These are phyloP conservation scores for Drosophila recens DNA, from an alignment of 2,888 invertebrate species.

Conservation along the genomic window DNA sequence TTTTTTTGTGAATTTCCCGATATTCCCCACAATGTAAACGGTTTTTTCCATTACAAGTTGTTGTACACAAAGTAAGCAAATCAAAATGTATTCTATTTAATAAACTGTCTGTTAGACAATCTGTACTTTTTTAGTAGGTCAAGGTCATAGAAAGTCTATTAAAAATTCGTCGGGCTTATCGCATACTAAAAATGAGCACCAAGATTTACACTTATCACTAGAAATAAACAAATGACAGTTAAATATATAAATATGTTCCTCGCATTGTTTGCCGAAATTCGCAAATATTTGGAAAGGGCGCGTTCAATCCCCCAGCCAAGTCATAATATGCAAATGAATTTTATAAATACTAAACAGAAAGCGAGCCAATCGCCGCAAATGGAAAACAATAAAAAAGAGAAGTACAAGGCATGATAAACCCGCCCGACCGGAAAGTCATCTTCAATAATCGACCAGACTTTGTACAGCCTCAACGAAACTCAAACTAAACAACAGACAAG, in stretches of 20 bases:
- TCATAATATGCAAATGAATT: conserved; percentile 51
- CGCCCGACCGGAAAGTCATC: conserved; percentile 67
- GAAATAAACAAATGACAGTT: background rate
- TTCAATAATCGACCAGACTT: conserved; percentile 33
- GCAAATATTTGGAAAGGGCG: conserved; percentile 41
- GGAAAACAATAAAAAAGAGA: conserved; percentile 42
- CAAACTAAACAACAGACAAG: conserved; percentile 23
- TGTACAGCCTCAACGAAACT: conserved; percentile 9
- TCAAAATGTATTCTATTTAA: background rate
- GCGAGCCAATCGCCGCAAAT: conserved; percentile 32
- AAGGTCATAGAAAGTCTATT: conserved; percentile 46
- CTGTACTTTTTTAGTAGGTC: conserved; percentile 37
- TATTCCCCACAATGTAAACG: background rate
- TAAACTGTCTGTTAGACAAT: background rate
- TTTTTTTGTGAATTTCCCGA: conserved; percentile 9
- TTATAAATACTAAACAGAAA: conserved; percentile 57
- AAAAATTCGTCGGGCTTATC: conserved; percentile 18
- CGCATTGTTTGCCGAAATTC: background rate
- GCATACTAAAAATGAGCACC: background rate
- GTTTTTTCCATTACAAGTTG: background rate
- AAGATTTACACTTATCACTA: conserved; percentile 16
- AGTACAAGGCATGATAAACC: conserved; percentile 48
- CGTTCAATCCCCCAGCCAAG: conserved; percentile 22
- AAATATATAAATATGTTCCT: background rate
- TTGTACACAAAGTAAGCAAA: conserved; percentile 1